A percentile compares a stretch with the other conserved stretches of the same genome.
These are phyloP conservation scores for Meloe dianella DNA, from an alignment of 2,888 invertebrate species.

Conservation along the genomic window DNA sequence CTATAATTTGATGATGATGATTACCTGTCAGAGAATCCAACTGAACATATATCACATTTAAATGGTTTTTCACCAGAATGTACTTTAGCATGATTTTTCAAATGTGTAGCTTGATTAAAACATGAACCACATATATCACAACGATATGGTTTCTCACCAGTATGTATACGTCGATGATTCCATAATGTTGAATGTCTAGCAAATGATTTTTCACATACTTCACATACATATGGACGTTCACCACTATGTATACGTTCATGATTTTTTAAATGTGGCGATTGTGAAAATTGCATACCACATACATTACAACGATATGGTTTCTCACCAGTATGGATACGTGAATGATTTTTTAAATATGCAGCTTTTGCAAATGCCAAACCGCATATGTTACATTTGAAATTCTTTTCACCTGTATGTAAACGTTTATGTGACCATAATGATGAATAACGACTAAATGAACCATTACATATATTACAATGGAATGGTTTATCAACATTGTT, in stretches of 20 bases:
- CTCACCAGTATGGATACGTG: conserved; percentile 87
- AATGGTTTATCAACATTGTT: conserved; percentile 79
- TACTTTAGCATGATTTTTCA: conserved; percentile 87
- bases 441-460: conserved; percentile 82
- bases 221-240: conserved; percentile 86
- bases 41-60: conserved; percentile 83
- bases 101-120: conserved; percentile 87
- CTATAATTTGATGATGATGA: too few relatives aligned
- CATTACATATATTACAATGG: conserved; percentile 87
- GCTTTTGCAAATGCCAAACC: conserved; percentile 88
- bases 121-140: conserved; percentile 89
- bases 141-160: conserved; percentile 86
- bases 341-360: conserved; percentile 89
- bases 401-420: conserved; percentile 82
- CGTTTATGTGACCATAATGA: conserved; percentile 90
- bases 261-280: conserved; percentile 86
- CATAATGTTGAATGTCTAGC: conserved; percentile 86
- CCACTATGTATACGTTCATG: conserved; percentile 89
- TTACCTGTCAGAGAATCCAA: conserved; percentile 81
- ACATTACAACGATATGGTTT: conserved; percentile 76
- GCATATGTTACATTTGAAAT: conserved; percentile 87
- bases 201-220: conserved; percentile 88
- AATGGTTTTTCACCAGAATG: conserved; percentile 84
- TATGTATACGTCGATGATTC: conserved; percentile 88
- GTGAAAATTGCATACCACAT: conserved; percentile 90